Base-by-base conservation (phyloP, 1,140 invertebrate genomes). In the Galleria mellonella region DNA sequence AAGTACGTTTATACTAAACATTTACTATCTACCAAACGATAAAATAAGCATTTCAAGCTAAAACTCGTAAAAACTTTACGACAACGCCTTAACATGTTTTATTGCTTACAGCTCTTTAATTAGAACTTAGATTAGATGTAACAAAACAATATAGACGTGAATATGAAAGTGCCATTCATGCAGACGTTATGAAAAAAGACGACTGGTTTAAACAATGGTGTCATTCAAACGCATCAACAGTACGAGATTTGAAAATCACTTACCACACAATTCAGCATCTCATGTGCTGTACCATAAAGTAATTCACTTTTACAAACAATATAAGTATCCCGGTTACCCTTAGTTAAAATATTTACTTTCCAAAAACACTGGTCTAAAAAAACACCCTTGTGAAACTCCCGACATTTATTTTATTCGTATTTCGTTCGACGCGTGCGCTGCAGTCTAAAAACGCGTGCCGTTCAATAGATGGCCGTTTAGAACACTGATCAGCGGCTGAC, bases 191-290 rank as follows among this genome's bases (percentile, higher is more conserved):
- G 57, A 66, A 74, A 67, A 71, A 74, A 78, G 75, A 72, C 69
- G 56, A 69, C 61, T 50, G 50, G 54, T 40, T 51, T 55, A 59
- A 75, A 78, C 73, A 79, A 83, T 74, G 70, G 61, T 61, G 51
- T 48, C 68, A 68, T 83, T 74, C 56, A 77, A 71, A 74, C 52
- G 43, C 53, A 59, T 55, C 53, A 59, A 57, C 36, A 67, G n/a
- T n/a, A n/a, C n/a, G n/a, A 70, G 59, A 68, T 72, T 76, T 72
- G 57, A 65, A 74, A 77, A 76, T 63, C 65, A 76, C 78, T 81
- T 62, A 83, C 78, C 78, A 65, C 72, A 55, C 61, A 62, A 66
- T 36, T 56, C 72, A 71, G 76, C 69, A 81, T 76, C 65, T 17
- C 35, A 37, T 70, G 68, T 62, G 60, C 17, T 6, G 17, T 60